Evolutionary conservation across 2,888 invertebrate species (phyloP).

Genomic region (Hydraecia micacea): DNA sequence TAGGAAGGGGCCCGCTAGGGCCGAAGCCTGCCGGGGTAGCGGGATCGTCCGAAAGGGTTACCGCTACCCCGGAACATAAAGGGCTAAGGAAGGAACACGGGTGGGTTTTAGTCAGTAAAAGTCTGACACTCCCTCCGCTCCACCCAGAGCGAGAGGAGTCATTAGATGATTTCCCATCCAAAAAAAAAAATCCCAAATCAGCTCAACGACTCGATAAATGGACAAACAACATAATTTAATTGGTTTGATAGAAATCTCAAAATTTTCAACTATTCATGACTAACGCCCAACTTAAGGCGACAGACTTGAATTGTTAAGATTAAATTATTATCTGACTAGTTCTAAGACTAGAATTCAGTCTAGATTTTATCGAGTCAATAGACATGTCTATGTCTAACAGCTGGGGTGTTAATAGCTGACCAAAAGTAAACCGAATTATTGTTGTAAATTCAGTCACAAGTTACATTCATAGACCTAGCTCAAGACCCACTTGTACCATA

Average conservation of each 20-base stretch:
- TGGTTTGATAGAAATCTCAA: conserved; percentile 16
- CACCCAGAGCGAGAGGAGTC: too few species aligned
- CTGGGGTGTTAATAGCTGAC: conserved; percentile 40
- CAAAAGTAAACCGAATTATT: conserved; percentile 6
- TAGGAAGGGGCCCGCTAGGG: too few species aligned
- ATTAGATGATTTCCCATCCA: too few species aligned
- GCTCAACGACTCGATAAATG: conserved; percentile 1
- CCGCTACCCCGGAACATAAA: too few species aligned
- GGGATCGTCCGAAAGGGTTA: too few species aligned
- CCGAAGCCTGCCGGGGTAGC: too few species aligned
- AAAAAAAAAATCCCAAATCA: neutral
- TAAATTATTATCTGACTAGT: conserved; percentile 45
- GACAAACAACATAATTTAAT: conserved; percentile 16
- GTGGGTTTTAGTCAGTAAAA: too few species aligned
- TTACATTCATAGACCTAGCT: neutral
- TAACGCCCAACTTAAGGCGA: neutral
- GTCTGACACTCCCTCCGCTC: too few species aligned
- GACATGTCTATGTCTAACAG: conserved; percentile 47
- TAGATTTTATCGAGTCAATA: conserved; percentile 50
- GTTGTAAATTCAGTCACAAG: conserved; percentile 16
- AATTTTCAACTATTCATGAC: conserved; percentile 50
- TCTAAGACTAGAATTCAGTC: conserved; percentile 34
- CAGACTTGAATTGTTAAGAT: conserved; percentile 38
- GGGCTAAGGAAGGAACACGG: too few species aligned
- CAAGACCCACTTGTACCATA: neutral